These are phyloP conservation scores for Spodoptera littoralis DNA, from an alignment of 2,888 invertebrate genomes.

Conservation along the genomic window DNA sequence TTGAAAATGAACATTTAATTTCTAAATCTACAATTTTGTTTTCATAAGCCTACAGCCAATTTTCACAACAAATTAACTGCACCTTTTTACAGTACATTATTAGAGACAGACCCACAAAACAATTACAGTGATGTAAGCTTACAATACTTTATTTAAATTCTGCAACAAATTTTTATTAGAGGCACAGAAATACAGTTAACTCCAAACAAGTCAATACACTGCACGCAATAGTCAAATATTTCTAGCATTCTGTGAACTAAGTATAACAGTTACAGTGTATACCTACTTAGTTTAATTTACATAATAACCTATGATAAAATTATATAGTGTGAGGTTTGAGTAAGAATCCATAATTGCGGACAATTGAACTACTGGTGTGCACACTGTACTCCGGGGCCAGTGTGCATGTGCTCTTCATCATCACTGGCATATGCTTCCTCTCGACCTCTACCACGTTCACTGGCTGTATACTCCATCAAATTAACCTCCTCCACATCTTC, in stretches of 20 bases:
- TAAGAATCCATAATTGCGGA: constrained; percentile 72
- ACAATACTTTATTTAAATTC: constrained; percentile 43
- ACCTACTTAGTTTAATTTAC: constrained; percentile 69
- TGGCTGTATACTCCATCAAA: constrained; percentile 92
- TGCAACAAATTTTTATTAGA: constrained; percentile 52
- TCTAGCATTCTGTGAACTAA: constrained; percentile 66
- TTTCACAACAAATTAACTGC: constrained; percentile 43
- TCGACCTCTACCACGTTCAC: constrained; percentile 86
- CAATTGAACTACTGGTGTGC: constrained; percentile 92
- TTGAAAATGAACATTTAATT: constrained; percentile 50
- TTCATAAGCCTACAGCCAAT: constrained; percentile 44
- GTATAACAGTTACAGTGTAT: constrained; percentile 63
- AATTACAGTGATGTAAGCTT: constrained; percentile 34
- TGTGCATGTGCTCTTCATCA: constrained; percentile 88
- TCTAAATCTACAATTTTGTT: constrained; percentile 36
- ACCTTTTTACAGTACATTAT: constrained; percentile 23
- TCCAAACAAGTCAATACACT: constrained; percentile 63
- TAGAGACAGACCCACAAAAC: constrained; percentile 24
- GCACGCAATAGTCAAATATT: constrained; percentile 61
- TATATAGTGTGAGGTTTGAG: constrained; percentile 82
- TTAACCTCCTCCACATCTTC: constrained; percentile 96
- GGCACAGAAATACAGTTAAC: constrained; percentile 47
- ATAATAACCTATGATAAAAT: constrained; percentile 82
- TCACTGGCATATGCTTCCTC: constrained; percentile 93
- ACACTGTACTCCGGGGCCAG: constrained; percentile 92